phyloP scores from a whole-genome alignment of 2,797 vertebrate species.

The Gallinago nigripennis region DNA sequence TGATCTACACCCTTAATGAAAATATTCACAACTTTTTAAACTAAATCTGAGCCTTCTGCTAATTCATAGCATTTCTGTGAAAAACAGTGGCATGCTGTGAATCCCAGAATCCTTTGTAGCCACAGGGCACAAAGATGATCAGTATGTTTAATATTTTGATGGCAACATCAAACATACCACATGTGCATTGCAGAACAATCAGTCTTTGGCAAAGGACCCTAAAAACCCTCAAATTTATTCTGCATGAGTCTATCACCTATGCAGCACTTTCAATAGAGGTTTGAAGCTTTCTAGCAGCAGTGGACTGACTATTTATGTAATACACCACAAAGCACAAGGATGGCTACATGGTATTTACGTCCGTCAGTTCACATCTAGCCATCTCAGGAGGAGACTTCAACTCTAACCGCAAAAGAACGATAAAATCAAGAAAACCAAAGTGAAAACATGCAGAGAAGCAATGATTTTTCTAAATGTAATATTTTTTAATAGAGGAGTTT shows the following conservation, averaged over 20 bases:
- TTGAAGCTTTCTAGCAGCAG: background rate
- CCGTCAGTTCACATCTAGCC: background rate
- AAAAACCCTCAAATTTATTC: background rate
- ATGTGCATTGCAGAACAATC: background rate
- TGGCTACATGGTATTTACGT: background rate
- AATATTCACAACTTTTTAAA: conserved; percentile 1
- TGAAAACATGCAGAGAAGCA: background rate
- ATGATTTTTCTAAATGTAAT: background rate
- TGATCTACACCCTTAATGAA: background rate
- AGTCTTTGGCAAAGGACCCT: background rate
- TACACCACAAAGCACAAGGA: background rate
- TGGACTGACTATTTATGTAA: background rate
- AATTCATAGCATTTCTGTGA: background rate
- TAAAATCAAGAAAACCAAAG: background rate
- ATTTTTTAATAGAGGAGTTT: background rate
- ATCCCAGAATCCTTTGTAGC: background rate
- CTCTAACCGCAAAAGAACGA: background rate
- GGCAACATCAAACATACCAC: background rate
- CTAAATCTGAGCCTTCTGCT: background rate
- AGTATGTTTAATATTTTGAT: conserved; percentile 12
- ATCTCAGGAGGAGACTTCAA: background rate
- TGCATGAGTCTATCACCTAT: background rate
- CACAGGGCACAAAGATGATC: background rate
- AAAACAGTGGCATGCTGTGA: conserved; percentile 9
- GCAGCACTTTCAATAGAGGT: background rate